Percentiles rank a stretch among this genome's conserved stretches.
phyloP scores from a whole-genome alignment of 2,113 vertebrate genomes.

The Peromyscus leucopus region DNA sequence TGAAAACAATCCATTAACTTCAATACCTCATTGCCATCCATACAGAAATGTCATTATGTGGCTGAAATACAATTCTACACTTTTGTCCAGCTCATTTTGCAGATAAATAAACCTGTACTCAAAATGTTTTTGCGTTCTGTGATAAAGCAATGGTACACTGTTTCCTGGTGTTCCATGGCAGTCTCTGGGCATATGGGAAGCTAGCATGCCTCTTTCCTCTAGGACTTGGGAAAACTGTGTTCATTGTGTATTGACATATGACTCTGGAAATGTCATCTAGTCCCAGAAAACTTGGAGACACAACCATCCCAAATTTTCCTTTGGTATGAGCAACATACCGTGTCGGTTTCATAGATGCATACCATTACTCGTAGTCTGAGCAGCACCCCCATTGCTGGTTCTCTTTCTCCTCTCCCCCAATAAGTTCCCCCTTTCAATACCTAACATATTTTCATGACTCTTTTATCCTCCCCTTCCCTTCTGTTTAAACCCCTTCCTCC shows the following conservation, averaged over 20 bases:
- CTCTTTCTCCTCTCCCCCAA: too few relatives aligned
- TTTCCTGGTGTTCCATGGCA: neutral
- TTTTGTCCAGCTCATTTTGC: neutral
- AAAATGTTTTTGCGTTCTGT: neutral
- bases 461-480: neutral
- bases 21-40: neutral
- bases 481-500: neutral
- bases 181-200: neutral
- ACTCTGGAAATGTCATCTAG: neutral
- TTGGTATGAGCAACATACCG: too few relatives aligned
- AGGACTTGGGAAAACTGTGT: neutral
- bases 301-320: neutral
- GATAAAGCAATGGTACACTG: neutral
- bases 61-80: neutral
- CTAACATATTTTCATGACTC: neutral
- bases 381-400: neutral
- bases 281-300: too few relatives aligned
- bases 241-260: neutral
- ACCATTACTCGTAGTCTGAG: neutral
- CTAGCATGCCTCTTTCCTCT: neutral
- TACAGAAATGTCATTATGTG: constrained; percentile 7
- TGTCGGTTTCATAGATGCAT: neutral
- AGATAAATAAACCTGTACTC: neutral
- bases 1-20: constrained; percentile 15
- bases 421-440: neutral